Evolutionary conservation across 2,113 vertebrate species (phyloP), one percentile per base, ranked within the genome.

Genomic region (Oxyura jamaicensis): DNA sequence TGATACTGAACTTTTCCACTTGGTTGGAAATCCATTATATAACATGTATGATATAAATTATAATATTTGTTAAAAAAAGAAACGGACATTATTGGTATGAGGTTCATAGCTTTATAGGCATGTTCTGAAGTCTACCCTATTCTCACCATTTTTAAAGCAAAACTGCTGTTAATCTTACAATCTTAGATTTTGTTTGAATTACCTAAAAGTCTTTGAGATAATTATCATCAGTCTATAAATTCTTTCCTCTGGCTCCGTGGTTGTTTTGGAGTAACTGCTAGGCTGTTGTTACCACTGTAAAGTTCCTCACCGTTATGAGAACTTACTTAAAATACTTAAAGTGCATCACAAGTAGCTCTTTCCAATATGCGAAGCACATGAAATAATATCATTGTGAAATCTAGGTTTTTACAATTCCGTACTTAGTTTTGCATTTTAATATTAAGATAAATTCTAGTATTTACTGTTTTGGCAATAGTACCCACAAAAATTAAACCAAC

Each of bases 321-420:
- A 86, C 46, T 95, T 55, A 31, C 87, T 73, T 88, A 48, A 78
- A 96, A 88, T 41, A 41, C 18, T 74, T 93, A 33, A 59, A 88
- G 20, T 80, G 53, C 77, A 67, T 83, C 60, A 59, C 79, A 59
- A 52, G 78, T 75, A 35, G 85, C 53, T 83, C 35, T 73, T 41
- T 58, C 18, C 69, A 65, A 36, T 72, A 18, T 11, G 1, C 55
- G 74, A 71, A 92, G 89, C 52, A 50, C 14, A 1, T 63, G 74
- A 65, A 92, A 91, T 65, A 46, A 50, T 73, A 63, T 56, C n/a
- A 25, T 76, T 55, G 60, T 92, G 88, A 96, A 91, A 93, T 86
- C 33, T 55, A 67, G 81, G 60, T 73, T 90, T 79, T 72, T 74
- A 60, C 12, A 41, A 4, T 82, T 84, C 42, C 25, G 41, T 76